Evolutionary conservation across 2,797 vertebrate genomes (phyloP), one percentile per base, ranked within the genome.

Genomic region (Erpetoichthys calabaricus): DNA sequence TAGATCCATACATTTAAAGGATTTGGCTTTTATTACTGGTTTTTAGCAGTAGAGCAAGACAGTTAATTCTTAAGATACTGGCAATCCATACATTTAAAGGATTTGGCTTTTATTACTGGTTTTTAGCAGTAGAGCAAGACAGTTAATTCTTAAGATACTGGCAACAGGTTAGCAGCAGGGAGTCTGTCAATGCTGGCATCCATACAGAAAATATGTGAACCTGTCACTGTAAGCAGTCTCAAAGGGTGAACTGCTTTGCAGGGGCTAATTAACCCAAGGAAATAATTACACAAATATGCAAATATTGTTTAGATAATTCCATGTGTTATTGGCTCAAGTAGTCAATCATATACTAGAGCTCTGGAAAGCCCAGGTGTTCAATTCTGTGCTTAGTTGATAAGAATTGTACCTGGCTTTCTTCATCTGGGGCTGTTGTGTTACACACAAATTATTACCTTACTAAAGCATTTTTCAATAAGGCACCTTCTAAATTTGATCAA

Each of bases 221-320:
- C 84, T 86, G 88, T 94, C 91, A 93, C 85, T 76, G 75, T 73
- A 84, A 88, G 80, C 80, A 78, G 86, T 94, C 92, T 97, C 91
- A 68, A 84, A 88, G 88, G 89, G 84, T 66, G 53, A 80, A 69
- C 79, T 81, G 84, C 89, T 90, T 89, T 89, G 82, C 84, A 82
- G 84, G 82, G 90, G 90, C 88, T 90, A 95, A 97, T 98, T 97
- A 97, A 96, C 90, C 90, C 86, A 88, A 80, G 88, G 81, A 97
- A 95, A 94, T 94, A 95, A 96, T 94, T 93, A 91, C 86, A 86
- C 82, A 87, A 89, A 85, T 94, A 94, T 95, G 92, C 91, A 94
- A 96, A 98, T 97, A 78, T 73, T 89, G 83, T 90, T 90, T 91
- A 87, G 89, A 89, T 91, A 90, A 88, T 91, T 92, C 84, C 81